These are phyloP conservation scores for Schmidtea mediterranea DNA, from an alignment of 1,140 invertebrate genomes.

Conservation along the genomic window DNA sequence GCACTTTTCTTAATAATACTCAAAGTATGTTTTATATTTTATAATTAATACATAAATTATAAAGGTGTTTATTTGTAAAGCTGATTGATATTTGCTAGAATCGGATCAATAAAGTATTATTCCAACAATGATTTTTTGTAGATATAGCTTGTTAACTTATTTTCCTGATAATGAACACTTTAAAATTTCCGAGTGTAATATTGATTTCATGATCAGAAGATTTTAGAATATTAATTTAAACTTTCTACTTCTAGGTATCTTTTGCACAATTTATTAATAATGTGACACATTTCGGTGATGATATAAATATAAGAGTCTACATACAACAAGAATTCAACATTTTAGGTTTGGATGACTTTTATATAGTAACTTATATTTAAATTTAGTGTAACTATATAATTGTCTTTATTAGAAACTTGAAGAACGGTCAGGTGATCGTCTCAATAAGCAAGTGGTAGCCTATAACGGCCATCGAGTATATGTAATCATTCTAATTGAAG, in stretches of 20 bases:
- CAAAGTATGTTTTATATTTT: not conserved
- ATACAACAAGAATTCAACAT: conserved; percentile 1
- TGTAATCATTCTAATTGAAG: conserved; percentile 79
- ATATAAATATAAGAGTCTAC: conserved; percentile 2
- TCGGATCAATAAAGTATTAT: too few species aligned
- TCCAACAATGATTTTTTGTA: too few species aligned
- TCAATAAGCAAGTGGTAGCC: conserved; percentile 71
- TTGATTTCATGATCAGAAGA: not conserved
- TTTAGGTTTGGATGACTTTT: conserved; percentile 1
- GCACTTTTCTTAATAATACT: conserved; percentile 41
- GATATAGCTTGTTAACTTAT: conserved; percentile 87
- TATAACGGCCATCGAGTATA: conserved; percentile 94
- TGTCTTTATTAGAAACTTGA: conserved; percentile 37
- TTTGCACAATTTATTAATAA: conserved; percentile 1
- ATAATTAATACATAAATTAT: not conserved
- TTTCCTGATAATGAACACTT: conserved; percentile 85
- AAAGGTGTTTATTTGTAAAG: too few species aligned
- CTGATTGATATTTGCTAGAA: too few species aligned
- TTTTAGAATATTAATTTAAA: too few species aligned
- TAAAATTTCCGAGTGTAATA: conserved; percentile 56
- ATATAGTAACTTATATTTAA: not conserved
- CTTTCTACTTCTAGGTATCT: not conserved
- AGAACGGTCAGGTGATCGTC: conserved; percentile 75
- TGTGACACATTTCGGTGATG: not conserved
- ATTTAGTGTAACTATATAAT: not conserved